phyloP scores from a whole-genome alignment of 2,113 vertebrate species.

The Ophthalmolycus amberensis region DNA sequence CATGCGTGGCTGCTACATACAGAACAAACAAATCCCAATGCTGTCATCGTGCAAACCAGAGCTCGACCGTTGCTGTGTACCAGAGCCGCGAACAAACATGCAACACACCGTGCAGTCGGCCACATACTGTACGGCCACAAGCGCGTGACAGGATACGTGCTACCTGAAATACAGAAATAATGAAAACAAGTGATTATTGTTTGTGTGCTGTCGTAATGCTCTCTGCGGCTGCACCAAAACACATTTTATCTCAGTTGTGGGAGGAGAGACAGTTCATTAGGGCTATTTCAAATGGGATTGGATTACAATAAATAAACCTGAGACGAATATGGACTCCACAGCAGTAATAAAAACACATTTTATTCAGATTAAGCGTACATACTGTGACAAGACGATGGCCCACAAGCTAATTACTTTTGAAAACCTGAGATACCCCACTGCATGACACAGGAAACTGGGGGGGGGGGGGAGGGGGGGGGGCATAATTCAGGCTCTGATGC shows the following conservation, averaged over 20 bases:
- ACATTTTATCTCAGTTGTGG: slow-evolving; percentile 13
- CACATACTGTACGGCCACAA: neutral
- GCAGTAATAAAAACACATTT: slow-evolving; percentile 8
- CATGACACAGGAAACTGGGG: neutral
- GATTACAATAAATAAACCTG: slow-evolving; percentile 49
- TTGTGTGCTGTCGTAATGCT: neutral
- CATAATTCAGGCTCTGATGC: neutral
- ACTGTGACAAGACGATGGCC: neutral
- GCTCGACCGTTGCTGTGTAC: slow-evolving; percentile 8
- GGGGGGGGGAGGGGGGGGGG: too few relatives aligned
- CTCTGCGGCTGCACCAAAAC: slow-evolving; percentile 3
- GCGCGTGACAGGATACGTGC: neutral
- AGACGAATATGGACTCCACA: neutral
- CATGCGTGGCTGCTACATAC: slow-evolving; percentile 20
- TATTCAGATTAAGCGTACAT: slow-evolving; percentile 20
- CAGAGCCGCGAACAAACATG: slow-evolving; percentile 7
- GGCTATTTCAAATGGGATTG: slow-evolving; percentile 34
- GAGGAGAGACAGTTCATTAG: slow-evolving; percentile 32
- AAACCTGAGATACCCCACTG: neutral
- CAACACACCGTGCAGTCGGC: neutral
- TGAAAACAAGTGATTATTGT: slow-evolving; percentile 1
- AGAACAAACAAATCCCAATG: slow-evolving; percentile 26
- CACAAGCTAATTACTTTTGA: slow-evolving; percentile 21
- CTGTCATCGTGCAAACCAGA: slow-evolving; percentile 29
- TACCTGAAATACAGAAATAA: slow-evolving; percentile 5